Conservation (phyloP, 1,140 invertebrate species). For the Cydia splendana region DNA sequence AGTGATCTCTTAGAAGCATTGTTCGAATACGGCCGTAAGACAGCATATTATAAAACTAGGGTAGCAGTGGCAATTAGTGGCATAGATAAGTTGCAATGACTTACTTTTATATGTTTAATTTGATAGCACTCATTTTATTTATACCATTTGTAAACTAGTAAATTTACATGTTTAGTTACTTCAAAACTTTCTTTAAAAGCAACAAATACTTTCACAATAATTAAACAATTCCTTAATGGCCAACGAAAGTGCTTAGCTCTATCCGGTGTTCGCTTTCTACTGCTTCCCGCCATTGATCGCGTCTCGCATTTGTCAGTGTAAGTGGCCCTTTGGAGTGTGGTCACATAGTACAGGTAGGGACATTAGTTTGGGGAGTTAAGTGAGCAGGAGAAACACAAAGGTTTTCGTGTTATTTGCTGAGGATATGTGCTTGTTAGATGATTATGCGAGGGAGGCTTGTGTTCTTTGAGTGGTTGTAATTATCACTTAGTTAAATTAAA, state of each 20-base stretch:
- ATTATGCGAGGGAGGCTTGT: no score
- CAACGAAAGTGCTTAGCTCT: conserved; percentile 26
- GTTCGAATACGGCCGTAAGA: no score
- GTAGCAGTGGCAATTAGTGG: no score
- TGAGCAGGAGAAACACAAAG: neutral
- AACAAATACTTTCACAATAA: conserved; percentile 14
- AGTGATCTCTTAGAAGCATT: no score
- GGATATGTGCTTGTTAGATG: neutral
- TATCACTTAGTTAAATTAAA: neutral
- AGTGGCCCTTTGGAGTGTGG: conserved; percentile 4
- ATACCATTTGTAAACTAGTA: no score
- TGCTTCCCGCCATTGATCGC: neutral
- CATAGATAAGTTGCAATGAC: no score
- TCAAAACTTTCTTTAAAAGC: neutral
- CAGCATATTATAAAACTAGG: no score
- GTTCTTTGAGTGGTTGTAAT: neutral
- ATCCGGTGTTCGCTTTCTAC: conserved; percentile 23
- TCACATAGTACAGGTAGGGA: conserved; percentile 6
- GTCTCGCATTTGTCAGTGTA: conserved; percentile 19
- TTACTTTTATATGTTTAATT: no score
- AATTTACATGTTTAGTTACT: neutral
- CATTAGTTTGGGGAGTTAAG: conserved; percentile 13
- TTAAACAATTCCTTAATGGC: conserved; percentile 21
- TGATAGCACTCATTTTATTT: no score
- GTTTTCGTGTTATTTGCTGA: neutral